Conservation (phyloP, 1,140 invertebrate genomes). For the Diplogasteroides magnus region DNA sequence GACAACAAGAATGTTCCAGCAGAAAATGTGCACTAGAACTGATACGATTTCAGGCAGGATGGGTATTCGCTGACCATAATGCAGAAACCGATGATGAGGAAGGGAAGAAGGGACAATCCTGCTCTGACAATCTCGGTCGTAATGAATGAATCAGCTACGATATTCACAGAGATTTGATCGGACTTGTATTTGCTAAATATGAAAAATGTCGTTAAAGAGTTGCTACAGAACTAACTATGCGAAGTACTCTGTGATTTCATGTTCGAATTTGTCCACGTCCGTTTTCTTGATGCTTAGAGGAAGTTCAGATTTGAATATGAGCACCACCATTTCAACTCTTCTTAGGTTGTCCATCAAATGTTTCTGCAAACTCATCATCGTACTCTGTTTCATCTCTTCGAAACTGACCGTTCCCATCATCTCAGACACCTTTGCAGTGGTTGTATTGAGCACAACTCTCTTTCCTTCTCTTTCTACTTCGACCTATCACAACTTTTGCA, state of each 20-base stretch:
- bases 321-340: constrained; percentile 46
- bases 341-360: constrained; percentile 48
- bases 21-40: too few relatives aligned
- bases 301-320: constrained; percentile 50
- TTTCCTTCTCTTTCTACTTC: too few relatives aligned
- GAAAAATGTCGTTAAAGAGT: not conserved
- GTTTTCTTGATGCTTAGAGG: constrained; percentile 18
- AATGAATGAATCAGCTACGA: constrained; percentile 47
- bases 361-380: constrained; percentile 26
- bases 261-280: constrained; percentile 40
- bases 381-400: too few relatives aligned
- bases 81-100: constrained; percentile 48
- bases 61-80: constrained; percentile 49
- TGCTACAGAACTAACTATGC: constrained; percentile 39
- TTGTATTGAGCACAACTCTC: too few relatives aligned
- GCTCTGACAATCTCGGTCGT: constrained; percentile 49
- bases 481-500: too few relatives aligned
- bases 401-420: too few relatives aligned
- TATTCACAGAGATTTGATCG: constrained; percentile 43
- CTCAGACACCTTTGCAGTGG: too few relatives aligned
- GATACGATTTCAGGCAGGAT: too few relatives aligned
- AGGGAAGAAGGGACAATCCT: constrained; percentile 48
- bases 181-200: constrained; percentile 48
- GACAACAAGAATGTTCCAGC: constrained; percentile 44
- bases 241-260: constrained; percentile 38